Evolutionary conservation across 2,888 invertebrate species (phyloP).

Genomic region (Crioceris asparagi): DNA sequence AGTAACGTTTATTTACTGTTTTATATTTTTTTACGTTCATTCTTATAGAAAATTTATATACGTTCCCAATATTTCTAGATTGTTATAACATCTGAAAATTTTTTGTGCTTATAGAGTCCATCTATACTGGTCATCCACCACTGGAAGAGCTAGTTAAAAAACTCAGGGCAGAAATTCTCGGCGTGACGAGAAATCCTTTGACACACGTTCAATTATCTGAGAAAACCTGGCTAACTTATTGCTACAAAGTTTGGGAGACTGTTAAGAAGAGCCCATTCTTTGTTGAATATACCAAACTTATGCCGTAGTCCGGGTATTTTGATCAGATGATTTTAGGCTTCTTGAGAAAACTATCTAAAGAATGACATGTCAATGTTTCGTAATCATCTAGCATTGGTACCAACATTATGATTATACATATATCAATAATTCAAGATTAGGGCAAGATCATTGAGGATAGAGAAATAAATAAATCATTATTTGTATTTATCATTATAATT

Average conservation of each 20-base stretch:
- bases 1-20: conserved; percentile 5
- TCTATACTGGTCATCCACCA: conserved; percentile 50
- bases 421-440: too few species aligned
- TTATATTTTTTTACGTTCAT: neutral
- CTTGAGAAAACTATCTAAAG: too few species aligned
- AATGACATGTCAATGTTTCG: too few species aligned
- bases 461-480: too few species aligned
- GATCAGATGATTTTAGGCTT: too few species aligned
- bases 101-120: conserved; percentile 36
- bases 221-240: conserved; percentile 75
- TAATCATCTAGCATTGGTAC: too few species aligned
- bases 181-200: conserved; percentile 57
- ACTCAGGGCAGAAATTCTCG: conserved; percentile 58
- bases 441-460: too few species aligned
- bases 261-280: conserved; percentile 76
- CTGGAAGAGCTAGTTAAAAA: conserved; percentile 54
- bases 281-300: conserved; percentile 70
- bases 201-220: conserved; percentile 66
- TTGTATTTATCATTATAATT: too few species aligned
- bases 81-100: neutral
- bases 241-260: conserved; percentile 72
- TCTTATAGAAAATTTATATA: neutral
- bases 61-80: neutral
- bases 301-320: conserved; percentile 42
- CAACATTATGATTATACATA: too few species aligned